Evolutionary conservation across 2,888 invertebrate species (phyloP).

Genomic region (Selenia dentaria): DNA sequence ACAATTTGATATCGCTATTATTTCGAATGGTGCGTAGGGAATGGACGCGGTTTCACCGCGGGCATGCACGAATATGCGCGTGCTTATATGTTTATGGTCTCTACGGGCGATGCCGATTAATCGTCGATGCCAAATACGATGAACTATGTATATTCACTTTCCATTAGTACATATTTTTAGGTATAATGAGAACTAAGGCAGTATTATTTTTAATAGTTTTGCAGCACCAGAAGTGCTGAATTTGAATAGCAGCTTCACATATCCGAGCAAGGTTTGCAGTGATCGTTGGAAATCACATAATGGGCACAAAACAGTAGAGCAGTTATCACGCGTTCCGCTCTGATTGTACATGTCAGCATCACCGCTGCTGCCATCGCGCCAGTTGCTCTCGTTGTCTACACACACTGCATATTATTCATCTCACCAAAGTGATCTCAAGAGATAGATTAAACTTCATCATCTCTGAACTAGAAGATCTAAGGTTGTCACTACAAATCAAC

Average conservation of each 20-base stretch:
- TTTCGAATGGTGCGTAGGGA: conserved; percentile 1
- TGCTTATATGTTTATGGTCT: neutral
- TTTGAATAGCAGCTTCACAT: neutral
- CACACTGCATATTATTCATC: neutral
- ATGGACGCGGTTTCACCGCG: conserved; percentile 4
- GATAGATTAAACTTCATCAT: too few species aligned
- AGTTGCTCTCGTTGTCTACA: neutral
- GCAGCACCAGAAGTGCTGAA: too few species aligned
- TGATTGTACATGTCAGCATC: conserved; percentile 53
- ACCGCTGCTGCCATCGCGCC: conserved; percentile 6
- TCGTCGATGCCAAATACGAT: neutral
- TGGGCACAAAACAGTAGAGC: conserved; percentile 40
- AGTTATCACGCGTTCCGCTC: conserved; percentile 58
- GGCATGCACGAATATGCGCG: neutral
- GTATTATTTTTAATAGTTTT: too few species aligned
- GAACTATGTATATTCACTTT: neutral
- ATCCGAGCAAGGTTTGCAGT: conserved; percentile 4
- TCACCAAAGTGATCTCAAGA: neutral
- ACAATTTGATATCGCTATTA: conserved; percentile 8
- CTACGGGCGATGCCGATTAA: conserved; percentile 8
- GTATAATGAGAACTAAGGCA: too few species aligned
- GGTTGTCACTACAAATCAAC: too few species aligned
- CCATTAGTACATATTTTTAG: neutral
- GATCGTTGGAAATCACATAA: conserved; percentile 42
- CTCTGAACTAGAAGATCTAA: too few species aligned